Evolutionary conservation across 2,797 vertebrate genomes (phyloP), one percentile per base, ranked within the genome.

Genomic region (Gadopsis marmoratus): DNA sequence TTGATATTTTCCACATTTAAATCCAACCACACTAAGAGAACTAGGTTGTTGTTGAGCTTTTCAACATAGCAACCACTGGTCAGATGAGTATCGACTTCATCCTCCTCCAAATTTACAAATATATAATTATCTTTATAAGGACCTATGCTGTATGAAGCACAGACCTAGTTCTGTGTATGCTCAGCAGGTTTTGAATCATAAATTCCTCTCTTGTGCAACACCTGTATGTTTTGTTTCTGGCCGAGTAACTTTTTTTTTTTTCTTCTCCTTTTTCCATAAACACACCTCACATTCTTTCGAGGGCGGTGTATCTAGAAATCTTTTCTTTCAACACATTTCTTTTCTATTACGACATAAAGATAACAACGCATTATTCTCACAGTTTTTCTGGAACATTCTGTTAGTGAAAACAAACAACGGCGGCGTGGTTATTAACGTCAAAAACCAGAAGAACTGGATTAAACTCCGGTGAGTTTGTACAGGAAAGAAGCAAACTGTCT

Each of bases 401-500:
- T 89, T 71, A 41, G 76, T 81, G n/a, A 85, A 91, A 90, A 90
- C 79, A 92, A 90, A 90, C 86, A 84, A 13, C 7, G 0, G 2
- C 1, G 3, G 29, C 10, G 72, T 50, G 39, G 51, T 88, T 86
- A 88, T 90, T 90, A 78, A 86, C 83, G 50, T 63, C 61, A 82
- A 88, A 92, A 93, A 92, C 90, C 88, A 56, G 92, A 89, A 88
- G 88, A 89, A 92, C 92, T 85, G 87, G 91, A 88, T 78, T 75
- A 0, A 58, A 67, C 41, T 73, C 35, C 19, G 43, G 14, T 53
- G 41, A 2, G 65, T 50, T 76, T 43, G 53, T 73, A 84, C 41
- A 72, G 48, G 59, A 26, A 35, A 62, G 41, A 64, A 58, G 66
- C 47, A 53, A 83, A 81, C 47, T 0, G 10, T 23, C 59, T 65